Evolutionary conservation across 2,888 invertebrate genomes (phyloP).

Genomic region (Phengaris alcon): DNA sequence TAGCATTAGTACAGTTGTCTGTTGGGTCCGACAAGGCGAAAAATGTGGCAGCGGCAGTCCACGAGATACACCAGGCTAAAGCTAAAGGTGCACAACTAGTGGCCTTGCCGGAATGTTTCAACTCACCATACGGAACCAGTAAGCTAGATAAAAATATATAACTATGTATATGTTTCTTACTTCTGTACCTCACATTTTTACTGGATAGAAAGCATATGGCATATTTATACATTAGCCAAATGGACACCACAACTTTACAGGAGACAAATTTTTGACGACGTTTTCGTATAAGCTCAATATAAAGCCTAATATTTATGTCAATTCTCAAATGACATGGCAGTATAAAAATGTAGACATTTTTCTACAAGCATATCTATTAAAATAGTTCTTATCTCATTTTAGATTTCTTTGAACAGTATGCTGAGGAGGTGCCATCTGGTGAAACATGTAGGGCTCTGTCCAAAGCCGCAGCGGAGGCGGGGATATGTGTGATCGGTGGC

Average conservation of each 20-base stretch:
- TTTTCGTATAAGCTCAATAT: too few relatives aligned
- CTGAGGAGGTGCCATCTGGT: conserved; percentile 90
- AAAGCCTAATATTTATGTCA: too few relatives aligned
- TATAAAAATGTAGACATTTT: too few relatives aligned
- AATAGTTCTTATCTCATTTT: conserved; percentile 21
- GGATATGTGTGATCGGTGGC: conserved; percentile 91
- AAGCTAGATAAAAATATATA: conserved; percentile 41
- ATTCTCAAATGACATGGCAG: too few relatives aligned
- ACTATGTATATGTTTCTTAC: too few relatives aligned
- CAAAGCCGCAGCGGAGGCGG: conserved; percentile 85
- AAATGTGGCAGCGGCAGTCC: conserved; percentile 86
- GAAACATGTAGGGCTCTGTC: conserved; percentile 86
- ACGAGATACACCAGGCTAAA: conserved; percentile 85
- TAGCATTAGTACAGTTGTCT: conserved; percentile 91
- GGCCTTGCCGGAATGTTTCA: conserved; percentile 92
- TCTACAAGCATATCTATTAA: too few relatives aligned
- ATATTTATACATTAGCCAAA: too few relatives aligned
- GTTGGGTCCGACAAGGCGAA: conserved; percentile 86
- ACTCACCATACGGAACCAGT: conserved; percentile 94
- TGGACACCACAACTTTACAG: too few relatives aligned
- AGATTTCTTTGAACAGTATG: conserved; percentile 90
- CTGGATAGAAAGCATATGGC: too few relatives aligned
- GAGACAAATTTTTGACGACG: too few relatives aligned
- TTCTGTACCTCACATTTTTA: too few relatives aligned
- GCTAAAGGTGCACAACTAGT: conserved; percentile 81